Evolutionary conservation across 2,888 invertebrate species (phyloP), one percentile per base, ranked within the genome.

Genomic region (Ennomos quercinarius): DNA sequence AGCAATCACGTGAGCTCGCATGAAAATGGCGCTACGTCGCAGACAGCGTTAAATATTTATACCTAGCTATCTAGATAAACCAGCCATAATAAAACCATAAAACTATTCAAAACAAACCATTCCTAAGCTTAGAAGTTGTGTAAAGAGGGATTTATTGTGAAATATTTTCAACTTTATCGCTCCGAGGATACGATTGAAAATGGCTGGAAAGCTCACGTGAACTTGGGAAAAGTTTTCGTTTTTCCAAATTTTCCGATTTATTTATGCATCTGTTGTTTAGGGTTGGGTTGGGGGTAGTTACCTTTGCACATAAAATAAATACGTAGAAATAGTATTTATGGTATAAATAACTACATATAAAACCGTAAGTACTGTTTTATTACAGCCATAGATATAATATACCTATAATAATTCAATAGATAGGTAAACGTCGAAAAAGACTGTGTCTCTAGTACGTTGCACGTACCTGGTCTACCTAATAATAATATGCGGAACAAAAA

Each of bases 81-180:
- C 44, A 58, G 44, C 46, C 47, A 59, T 52, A 51, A 62, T 55
- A 63, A 63, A 58, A 51, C 44, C 42, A 63, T 55, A 63, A 63
- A 58, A 51, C 44, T 42, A 63, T 57, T 40, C 46, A 37, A 54
- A 57, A 57, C 54, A 45, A 57, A 42, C 48, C 48, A 45, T 43
- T 39, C 37, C 8, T 47, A 52, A 47, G 17, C 36, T 11, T 27
- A 27, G 40, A 42, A 52, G 17, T 27, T 27, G 27, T 27, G 27
- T 27, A 27, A 27, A 27, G 27, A 4, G 27, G 12, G 10, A 42
- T 6, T 35, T 9, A 8, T 11, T 46, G 17, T 35, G 27, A 27
- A 27, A 37, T 35, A 53, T 27, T 41, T 54, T 45, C 36, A 59
- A 41, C 59, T 50, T 37, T 41, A 54, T 0, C 1, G 0, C 1